Evolutionary conservation across 2,797 vertebrate species (phyloP), one percentile per base, ranked within the genome.

Genomic region (Macroramphosus scolopax): DNA sequence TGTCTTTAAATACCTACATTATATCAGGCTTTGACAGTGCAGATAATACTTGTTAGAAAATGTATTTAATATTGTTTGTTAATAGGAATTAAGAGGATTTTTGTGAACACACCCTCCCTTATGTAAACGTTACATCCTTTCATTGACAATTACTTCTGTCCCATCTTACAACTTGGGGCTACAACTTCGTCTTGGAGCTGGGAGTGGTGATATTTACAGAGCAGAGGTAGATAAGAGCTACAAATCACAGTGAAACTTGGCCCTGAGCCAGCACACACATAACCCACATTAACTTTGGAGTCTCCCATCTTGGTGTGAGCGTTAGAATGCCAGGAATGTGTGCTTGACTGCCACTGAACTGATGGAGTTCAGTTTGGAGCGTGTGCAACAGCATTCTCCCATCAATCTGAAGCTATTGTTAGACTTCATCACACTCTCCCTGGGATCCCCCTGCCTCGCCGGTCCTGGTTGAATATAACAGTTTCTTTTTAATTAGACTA

Each of bases 301-400:
- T 87, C 88, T 88, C 67, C 46, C 40, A 39, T 69, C 50, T 66
- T 58, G 26, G 44, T 70, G 59, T 34, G 35, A 64, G 55, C 51
- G 24, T 50, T 57, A 67, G 82, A 83, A 91, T 90, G 80, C 59
- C 51, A 81, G 81, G 87, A 82, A 91, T 84, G 82, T 54, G 58
- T 43, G 70, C 67, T 48, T 56, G 68, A 82, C 77, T 11, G 50
- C 50, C 16, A 48, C 36, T 71, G 71, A 79, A 78, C 78, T 26
- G 44, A 63, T 49, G 42, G 61, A 65, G 57, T 63, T 65, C 64
- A 39, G 51, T 72, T 71, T 42, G 64, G 62, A 69, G 73, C 46
- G 45, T 49, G 70, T 66, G 47, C 58, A 65, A 29, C 70, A 38
- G 38, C 58, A 64, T 72, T 77, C 61, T 65, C 62, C 51, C 64